Base-by-base conservation (phyloP, 2,888 invertebrate genomes). In the Tridacna crocea region DNA sequence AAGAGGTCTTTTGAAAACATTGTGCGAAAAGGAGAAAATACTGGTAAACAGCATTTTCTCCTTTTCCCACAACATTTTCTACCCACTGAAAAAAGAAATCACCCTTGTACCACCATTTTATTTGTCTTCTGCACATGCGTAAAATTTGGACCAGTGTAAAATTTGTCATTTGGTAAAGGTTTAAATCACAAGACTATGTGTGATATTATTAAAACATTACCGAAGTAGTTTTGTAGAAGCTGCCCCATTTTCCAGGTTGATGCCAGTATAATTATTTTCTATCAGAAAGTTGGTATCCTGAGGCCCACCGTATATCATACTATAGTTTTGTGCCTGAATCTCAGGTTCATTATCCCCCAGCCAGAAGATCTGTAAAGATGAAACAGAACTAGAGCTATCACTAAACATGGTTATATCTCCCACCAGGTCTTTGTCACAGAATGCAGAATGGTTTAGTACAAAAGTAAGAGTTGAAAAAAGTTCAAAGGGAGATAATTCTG, bases 201-300 rank as follows among this genome's bases (percentile, higher is more conserved):
- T n/a, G n/a, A n/a, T n/a, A n/a, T n/a, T n/a, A n/a, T n/a, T n/a
- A n/a, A 60, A 60, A 6, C 2, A 13, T 51, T 70, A 70, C 70
- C 70, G n/a, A 0, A 70, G 70, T 51, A 47, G 55, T 24, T 70
- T 26, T 3, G 51, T 6, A 15, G 51, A 51, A 0, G 70, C 70
- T 48, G 22, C 70, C 27, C 70, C 70, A 51, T 70, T 70, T 70
- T 8, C 51, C 24, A 70, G 51, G 19, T 70, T 70, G 15, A 70
- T 15, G 0, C 47, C 70, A 51, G 70, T 47, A 24, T 47, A 47
- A 24, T 70, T 70, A 24, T 70, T 70, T 17, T n/a, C 51, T 51
- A 19, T 70, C 26, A 70, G 24, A 70, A 24, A 70, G 24, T 22
- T 51, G 0, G 46, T 19, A 24, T 70, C 70, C 2, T 70, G 47